Evolutionary conservation across 1,140 invertebrate genomes (phyloP).

Genomic region (Metaphire vulgaris): DNA sequence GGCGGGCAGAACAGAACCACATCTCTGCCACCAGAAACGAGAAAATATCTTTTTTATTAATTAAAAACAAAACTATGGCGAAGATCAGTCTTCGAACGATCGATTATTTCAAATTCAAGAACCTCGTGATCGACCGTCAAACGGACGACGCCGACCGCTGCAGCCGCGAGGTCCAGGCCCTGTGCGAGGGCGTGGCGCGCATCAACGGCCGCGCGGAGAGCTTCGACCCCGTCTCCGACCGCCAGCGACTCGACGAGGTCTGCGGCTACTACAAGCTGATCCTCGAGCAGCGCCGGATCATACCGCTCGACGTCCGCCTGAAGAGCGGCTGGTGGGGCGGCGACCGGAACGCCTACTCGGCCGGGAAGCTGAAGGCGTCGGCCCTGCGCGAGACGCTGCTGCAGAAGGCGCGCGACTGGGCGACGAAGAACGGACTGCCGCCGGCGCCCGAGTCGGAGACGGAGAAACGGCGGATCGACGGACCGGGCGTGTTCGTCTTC

Average conservation of each 20-base stretch:
- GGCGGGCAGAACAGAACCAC: too few species aligned
- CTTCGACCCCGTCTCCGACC: constrained; percentile 23
- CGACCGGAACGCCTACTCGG: constrained; percentile 22
- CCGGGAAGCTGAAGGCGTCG: constrained; percentile 29
- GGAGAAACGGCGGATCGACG: constrained; percentile 13
- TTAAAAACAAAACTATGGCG: background rate
- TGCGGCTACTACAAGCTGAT: constrained; percentile 19
- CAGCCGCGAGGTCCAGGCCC: constrained; percentile 4
- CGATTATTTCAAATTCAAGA: constrained; percentile 18
- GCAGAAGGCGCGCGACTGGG: constrained; percentile 22
- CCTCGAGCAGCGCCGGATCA: background rate
- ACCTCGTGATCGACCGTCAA: constrained; percentile 2
- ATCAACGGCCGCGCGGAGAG: constrained; percentile 25
- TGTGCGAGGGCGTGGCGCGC: constrained; percentile 25
- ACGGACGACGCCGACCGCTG: background rate
- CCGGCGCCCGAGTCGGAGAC: background rate
- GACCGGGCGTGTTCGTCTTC: constrained; percentile 27
- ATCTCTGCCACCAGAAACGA: too few species aligned
- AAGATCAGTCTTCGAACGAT: constrained; percentile 4
- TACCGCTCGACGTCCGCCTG: background rate
- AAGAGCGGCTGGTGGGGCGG: constrained; percentile 23
- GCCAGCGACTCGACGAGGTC: background rate
- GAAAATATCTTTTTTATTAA: too few species aligned
- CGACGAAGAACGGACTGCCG: background rate
- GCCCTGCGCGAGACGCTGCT: constrained; percentile 15